Percentiles rank a stretch among this genome's conserved stretches.
Evolutionary conservation across 2,888 invertebrate species (phyloP).

Genomic region (Meliscaeva auricollis): DNA sequence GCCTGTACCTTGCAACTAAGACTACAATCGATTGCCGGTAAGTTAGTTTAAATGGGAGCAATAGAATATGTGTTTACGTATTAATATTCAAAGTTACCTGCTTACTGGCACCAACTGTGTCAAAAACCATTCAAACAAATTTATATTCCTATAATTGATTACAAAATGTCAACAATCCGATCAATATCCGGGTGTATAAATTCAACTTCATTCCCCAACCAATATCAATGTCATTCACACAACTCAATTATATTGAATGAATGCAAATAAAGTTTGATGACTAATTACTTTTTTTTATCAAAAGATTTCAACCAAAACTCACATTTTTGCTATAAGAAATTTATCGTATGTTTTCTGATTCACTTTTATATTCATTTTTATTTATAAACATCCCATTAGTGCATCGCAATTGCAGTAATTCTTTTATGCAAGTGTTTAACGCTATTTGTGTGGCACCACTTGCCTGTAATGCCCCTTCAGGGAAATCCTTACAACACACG

Average conservation of each 20-base stretch:
- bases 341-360: neutral
- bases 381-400: conserved; percentile 63
- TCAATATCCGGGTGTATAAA: conserved; percentile 20
- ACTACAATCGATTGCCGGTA: too few species aligned
- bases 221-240: neutral
- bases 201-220: neutral
- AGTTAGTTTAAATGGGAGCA: too few species aligned
- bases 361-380: conserved; percentile 15
- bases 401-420: conserved; percentile 65
- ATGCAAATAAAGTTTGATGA: conserved; percentile 44
- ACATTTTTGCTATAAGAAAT: conserved; percentile 15
- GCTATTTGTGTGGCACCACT: conserved; percentile 14
- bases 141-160: neutral
- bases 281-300: conserved; percentile 23
- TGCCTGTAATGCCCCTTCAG: conserved; percentile 27
- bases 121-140: too few species aligned
- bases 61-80: too few species aligned
- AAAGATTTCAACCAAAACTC: conserved; percentile 11
- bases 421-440: conserved; percentile 59
- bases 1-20: too few species aligned
- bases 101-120: too few species aligned
- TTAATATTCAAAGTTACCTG: too few species aligned
- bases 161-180: neutral
- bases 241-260: conserved; percentile 42
- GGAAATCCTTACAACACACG: conserved; percentile 18